Base-by-base conservation (phyloP, 2,888 invertebrate species). In the Himalopsyche anomala region DNA sequence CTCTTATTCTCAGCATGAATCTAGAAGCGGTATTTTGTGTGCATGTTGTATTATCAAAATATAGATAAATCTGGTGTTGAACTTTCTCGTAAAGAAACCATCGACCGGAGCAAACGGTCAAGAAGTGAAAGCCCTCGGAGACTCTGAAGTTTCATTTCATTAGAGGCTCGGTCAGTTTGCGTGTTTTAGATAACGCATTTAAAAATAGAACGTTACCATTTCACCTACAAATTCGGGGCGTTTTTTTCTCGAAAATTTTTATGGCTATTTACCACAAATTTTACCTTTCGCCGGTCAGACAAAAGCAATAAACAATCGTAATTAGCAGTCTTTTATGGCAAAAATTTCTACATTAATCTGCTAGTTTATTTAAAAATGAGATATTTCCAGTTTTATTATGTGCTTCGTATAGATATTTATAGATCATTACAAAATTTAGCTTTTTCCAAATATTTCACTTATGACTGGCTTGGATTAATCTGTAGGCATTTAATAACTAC, bases 131-230 rank as follows among this genome's bases (percentile, higher is more conserved):
- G 74, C 74, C 9, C 74, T 74, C 38, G 11, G 15, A 28, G 28
- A 74, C 28, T 45, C 5, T 69, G 74, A 74, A 74, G 36, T 36
- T 74, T 74, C 36, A 74, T 74, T 74, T 74, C 74, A 74, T 74
- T 74, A 74, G 74, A 74, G 74, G 36, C 74, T 74, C 74, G 74
- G 74, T 74, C 74, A 74, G 38, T 74, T 74, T 74, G 74, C 74
- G 74, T 74, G 74, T 74, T 74, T 74, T 74, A 74, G 74, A 74
- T 36, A 74, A 74, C 74, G 38, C 74, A 74, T 74, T 74, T 74
- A 74, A 74, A 74, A 74, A 74, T 74, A 74, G 74, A 74, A 74
- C 15, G 36, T 38, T 36, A 38, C 38, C 62, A 74, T 74, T 74
- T 74, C 74, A 36, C 36, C 38, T 38, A 74, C 74, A 36, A 12